Base-by-base conservation (phyloP, 2,888 invertebrate genomes). In the Pseudococcus viburni region DNA sequence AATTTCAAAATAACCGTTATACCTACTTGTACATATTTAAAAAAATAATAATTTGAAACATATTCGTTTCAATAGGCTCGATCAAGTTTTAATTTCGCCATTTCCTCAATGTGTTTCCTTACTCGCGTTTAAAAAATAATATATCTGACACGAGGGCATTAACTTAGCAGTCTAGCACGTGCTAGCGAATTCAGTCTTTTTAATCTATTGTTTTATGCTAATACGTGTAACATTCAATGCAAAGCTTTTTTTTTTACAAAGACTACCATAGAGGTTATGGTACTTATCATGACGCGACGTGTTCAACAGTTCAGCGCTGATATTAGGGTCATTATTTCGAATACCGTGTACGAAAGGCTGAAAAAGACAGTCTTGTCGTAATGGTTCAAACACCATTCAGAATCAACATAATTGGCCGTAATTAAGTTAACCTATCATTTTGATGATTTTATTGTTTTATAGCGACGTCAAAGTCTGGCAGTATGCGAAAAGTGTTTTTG, bases 271-370 rank as follows among this genome's bases (percentile, higher is more conserved):
- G 59, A 59, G 22, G 59, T n/a, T 15, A 55, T 64, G 64, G 22
- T 22, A 64, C 64, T 64, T 64, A 64, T 64, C 22, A 22, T 64
- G 64, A 9, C 64, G 64, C 64, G 64, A 64, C 64, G 64, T 64
- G 64, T 64, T 64, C 64, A 64, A 64, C 64, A 64, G 22, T 64
- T 64, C 64, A 64, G 12, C 22, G 22, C 64, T 64, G 22, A 12
- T 22, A 64, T 64, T 64, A 64, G 19, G 64, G 64, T 64, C 22
- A 22, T 64, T 22, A 64, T 64, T 22, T 22, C 64, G 8, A 64
- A 64, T 64, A 64, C 22, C 19, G 59, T 59, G 22, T n/a, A 55
- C 22, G 19, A 64, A 22, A 1, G 64, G 11, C 64, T 64, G 64
- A 6, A 22, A 64, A 64, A 64, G 19, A 22, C 19, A 19, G 64